Evolutionary conservation across 2,797 vertebrate species (phyloP), one percentile per base, ranked within the genome.

Genomic region (Salmo trutta): DNA sequence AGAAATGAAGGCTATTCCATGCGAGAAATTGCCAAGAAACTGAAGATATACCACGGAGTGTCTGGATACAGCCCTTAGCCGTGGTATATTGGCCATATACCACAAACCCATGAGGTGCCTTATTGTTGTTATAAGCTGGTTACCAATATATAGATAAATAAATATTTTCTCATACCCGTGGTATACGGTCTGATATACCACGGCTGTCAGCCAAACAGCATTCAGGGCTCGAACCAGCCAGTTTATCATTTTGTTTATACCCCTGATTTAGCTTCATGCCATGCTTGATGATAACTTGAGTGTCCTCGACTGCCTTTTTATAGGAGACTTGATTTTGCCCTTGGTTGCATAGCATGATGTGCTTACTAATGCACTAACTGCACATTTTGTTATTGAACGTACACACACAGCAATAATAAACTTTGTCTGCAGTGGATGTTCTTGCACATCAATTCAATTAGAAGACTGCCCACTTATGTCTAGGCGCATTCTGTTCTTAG

Each of bases 241-340:
- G 19, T 4, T 1, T 73, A 41, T 77, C 71, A 4, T 53, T 5
- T 65, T 79, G 65, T 79, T 14, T 73, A 3, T 56, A 19, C 15
- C 4, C 3, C 27, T 14, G 47, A 70, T 80, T 80, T 73, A 75
- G 14, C 36, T 74, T 31, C 52, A 10, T 0, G 31, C 79, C 76
- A 75, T 75, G 67, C 77, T 71, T 71, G 16, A 80, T 76, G 16
- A 80, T 76, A 82, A 76, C 29, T 84, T 54, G 3, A 51, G 27
- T 78, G n/a, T 74, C 36, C 41, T 27, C n/a, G 19, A 70, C 15
- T 19, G 17, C 17, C 31, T 33, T 2, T 65, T 69, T 69, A 36
- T 19, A 33, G 12, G n/a, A 36, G 33, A 33, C 74, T 41, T 59
- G 31, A 24, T 75, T 77, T 59, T 47, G 41, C 56, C 78, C 33